Evolutionary conservation across 2,888 invertebrate species (phyloP).

Genomic region (Cotesia congregata): DNA sequence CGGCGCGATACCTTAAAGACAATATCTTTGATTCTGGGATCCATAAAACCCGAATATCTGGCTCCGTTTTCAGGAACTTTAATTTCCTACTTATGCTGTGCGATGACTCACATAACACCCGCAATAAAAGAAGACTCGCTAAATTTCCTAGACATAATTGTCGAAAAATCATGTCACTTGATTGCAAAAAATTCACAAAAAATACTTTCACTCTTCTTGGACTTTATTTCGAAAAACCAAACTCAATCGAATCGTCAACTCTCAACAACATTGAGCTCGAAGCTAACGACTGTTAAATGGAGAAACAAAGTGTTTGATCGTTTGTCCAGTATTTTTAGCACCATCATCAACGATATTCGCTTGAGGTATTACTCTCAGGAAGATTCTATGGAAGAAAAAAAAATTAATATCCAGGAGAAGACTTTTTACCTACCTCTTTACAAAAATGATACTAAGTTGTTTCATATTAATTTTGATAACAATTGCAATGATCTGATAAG

Average conservation of each 20-base stretch:
- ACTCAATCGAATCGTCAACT: conserved; percentile 79
- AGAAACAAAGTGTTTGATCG: conserved; percentile 82
- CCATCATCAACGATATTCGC: conserved; percentile 62
- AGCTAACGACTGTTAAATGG: conserved; percentile 84
- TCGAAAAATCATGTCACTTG: conserved; percentile 77
- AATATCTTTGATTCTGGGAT: conserved; percentile 71
- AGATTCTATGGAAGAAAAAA: conserved; percentile 35
- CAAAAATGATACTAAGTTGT: conserved; percentile 45
- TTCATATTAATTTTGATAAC: conserved; percentile 53
- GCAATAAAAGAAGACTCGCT: conserved; percentile 88
- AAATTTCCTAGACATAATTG: conserved; percentile 82
- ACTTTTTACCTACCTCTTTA: conserved; percentile 54
- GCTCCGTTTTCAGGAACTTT: conserved; percentile 84
- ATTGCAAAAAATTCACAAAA: conserved; percentile 79
- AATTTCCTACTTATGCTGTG: conserved; percentile 85
- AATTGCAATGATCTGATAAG: conserved; percentile 57
- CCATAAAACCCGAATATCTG: conserved; percentile 72
- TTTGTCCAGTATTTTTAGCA: conserved; percentile 76
- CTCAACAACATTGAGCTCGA: conserved; percentile 79
- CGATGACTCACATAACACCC: conserved; percentile 90
- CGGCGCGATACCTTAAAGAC: conserved; percentile 75
- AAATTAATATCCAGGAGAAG: conserved; percentile 45
- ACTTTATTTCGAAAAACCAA: conserved; percentile 85
- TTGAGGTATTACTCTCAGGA: conserved; percentile 33
- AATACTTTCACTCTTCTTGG: conserved; percentile 84